These are phyloP conservation scores for Ephialtes manifestator DNA, from an alignment of 2,888 invertebrate species.

Conservation along the genomic window DNA sequence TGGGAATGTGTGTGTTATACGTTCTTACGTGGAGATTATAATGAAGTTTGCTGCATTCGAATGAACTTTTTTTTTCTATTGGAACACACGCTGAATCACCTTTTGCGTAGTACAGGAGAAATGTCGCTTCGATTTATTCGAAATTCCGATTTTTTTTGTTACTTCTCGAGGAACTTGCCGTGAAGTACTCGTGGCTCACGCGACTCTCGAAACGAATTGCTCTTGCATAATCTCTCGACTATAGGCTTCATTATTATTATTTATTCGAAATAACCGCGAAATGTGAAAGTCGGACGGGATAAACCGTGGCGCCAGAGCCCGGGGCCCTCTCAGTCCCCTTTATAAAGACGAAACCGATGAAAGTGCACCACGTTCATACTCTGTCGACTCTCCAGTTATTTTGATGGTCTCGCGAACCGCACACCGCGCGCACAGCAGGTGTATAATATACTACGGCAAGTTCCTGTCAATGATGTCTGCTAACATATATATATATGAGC, in stretches of 20 bases:
- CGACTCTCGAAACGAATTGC: conserved; percentile 1
- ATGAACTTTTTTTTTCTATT: too few relatives aligned
- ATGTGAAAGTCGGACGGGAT: conserved; percentile 30
- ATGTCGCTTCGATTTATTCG: background rate
- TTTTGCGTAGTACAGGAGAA: background rate
- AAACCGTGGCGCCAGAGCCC: conserved; percentile 26
- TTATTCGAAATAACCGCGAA: conserved; percentile 31
- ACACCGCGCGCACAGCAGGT: conserved; percentile 12
- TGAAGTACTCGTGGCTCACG: background rate
- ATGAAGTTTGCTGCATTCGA: too few relatives aligned
- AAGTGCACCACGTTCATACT: conserved; percentile 19
- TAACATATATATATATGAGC: background rate
- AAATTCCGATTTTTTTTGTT: conserved; percentile 1
- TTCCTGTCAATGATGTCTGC: background rate
- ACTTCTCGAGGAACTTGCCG: background rate
- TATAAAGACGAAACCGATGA: conserved; percentile 30
- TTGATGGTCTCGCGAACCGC: background rate
- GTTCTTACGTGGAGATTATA: too few relatives aligned
- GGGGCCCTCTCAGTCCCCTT: background rate
- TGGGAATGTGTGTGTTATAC: too few relatives aligned
- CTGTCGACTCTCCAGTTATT: background rate
- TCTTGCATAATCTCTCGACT: conserved; percentile 12
- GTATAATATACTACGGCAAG: background rate
- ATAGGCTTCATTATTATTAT: conserved; percentile 7
- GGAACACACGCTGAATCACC: too few relatives aligned